A percentile compares a stretch with the other conserved stretches of the same genome.
phyloP scores from a whole-genome alignment of 2,113 vertebrate species.

The Tursiops truncatus region DNA sequence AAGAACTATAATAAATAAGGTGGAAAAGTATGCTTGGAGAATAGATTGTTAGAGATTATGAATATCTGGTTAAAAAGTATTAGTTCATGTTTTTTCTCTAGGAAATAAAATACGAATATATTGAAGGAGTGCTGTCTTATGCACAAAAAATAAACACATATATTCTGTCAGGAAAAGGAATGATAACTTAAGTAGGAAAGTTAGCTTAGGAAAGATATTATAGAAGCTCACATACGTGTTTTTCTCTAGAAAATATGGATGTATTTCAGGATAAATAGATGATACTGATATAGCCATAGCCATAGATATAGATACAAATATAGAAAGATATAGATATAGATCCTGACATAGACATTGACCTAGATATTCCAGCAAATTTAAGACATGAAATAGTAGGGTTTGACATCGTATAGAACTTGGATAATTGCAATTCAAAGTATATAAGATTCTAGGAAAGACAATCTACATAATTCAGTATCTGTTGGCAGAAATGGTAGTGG shows the following conservation, averaged over 20 bases:
- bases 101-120: neutral
- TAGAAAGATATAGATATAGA: neutral
- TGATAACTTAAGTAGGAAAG: neutral
- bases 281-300: neutral
- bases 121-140: neutral
- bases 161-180: neutral
- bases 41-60: neutral
- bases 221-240: neutral
- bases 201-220: neutral
- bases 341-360: neutral
- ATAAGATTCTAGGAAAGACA: neutral
- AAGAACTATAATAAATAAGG: neutral
- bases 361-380: neutral
- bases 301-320: neutral
- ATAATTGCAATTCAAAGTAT: neutral
- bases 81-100: neutral
- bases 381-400: neutral
- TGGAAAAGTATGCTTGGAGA: neutral
- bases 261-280: conserved; percentile 4
- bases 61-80: neutral
- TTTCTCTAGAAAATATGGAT: neutral
- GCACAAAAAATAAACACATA: neutral
- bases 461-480: neutral
- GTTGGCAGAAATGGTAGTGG: neutral
- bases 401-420: neutral